Base-by-base conservation (phyloP, 2,113 vertebrate genomes). In the Hypomesus transpacificus region DNA sequence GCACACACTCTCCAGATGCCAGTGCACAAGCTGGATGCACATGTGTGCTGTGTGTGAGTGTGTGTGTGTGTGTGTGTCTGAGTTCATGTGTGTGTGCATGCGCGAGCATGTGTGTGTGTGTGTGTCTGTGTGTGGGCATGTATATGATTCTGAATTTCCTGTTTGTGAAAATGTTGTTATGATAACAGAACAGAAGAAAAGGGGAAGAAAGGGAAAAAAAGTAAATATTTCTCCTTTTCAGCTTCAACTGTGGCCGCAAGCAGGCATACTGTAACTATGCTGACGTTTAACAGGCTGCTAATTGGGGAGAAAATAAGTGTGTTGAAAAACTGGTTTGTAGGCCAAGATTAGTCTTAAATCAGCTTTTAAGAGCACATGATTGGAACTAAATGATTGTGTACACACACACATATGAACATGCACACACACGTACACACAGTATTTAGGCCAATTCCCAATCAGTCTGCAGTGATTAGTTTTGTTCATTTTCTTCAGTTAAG, bases 91-190 rank as follows among this genome's bases (percentile, higher is more conserved):
- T 52, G 39, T 71, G 51, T 39, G 28, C n/a, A 34, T 64, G 39
- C 76, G 66, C 65, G 68, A 72, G 70, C 46, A 34, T 50, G 63
- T 65, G 31, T 65, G 34, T 46, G 34, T 14, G n/a, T 21, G 34
- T 21, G 63, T 66, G 64, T 51, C 34, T 51, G 63, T 64, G 62
- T 64, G 31, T 20, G 62, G 6, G 34, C 39, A 34, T 51, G 46
- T 66, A 46, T 66, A 5, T 16, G 64, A 16, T 50, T 46, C 46
- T 75, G 62, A 39, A 79, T 86, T 83, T 84, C 81, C 75, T 84
- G 85, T 90, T 87, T 89, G 81, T 75, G 70, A 83, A 69, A 81
- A 86, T 80, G 80, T 4, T 85, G 82, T 87, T 86, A 77, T 86
- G 79, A 68, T 22, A 77, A 79, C 57, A 24, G 69, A 80, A 82